Evolutionary conservation across 2,888 invertebrate species (phyloP).

Genomic region (Eilema griseolum): DNA sequence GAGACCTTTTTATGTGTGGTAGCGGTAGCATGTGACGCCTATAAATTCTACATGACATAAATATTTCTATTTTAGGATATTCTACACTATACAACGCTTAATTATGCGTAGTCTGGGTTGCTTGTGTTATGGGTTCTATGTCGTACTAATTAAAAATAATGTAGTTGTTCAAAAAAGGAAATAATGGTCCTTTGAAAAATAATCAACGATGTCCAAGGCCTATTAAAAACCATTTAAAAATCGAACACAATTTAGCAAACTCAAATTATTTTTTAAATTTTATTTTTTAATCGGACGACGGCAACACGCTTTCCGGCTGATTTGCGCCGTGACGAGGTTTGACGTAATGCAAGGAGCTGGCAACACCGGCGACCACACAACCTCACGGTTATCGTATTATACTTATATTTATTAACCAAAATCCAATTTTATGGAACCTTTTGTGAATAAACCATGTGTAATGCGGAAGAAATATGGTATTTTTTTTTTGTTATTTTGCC

Average conservation of each 20-base stretch:
- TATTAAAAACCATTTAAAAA: conserved; percentile 14
- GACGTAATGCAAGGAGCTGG: conserved; percentile 79
- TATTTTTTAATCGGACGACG: conserved; percentile 54
- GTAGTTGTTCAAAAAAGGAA: background rate
- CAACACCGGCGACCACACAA: conserved; percentile 69
- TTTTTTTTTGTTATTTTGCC: conserved; percentile 31
- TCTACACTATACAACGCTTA: too few species aligned
- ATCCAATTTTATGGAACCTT: conserved; percentile 75
- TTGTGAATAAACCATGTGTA: conserved; percentile 64
- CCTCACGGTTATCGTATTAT: conserved; percentile 51
- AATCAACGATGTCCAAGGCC: background rate
- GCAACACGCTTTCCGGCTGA: conserved; percentile 67
- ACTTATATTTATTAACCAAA: conserved; percentile 62
- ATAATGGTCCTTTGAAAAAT: background rate
- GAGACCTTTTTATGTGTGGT: too few species aligned
- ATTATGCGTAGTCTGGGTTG: too few species aligned
- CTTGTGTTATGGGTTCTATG: too few species aligned
- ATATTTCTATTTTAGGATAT: too few species aligned
- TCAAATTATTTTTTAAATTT: conserved; percentile 41
- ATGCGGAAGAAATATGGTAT: conserved; percentile 25
- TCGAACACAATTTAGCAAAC: conserved; percentile 22
- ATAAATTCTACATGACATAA: too few species aligned
- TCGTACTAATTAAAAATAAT: too few species aligned
- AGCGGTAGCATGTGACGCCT: too few species aligned
- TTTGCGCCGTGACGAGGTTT: conserved; percentile 69